Conservation (phyloP, 2,888 invertebrate genomes). For the Meteorus cinctellus region DNA sequence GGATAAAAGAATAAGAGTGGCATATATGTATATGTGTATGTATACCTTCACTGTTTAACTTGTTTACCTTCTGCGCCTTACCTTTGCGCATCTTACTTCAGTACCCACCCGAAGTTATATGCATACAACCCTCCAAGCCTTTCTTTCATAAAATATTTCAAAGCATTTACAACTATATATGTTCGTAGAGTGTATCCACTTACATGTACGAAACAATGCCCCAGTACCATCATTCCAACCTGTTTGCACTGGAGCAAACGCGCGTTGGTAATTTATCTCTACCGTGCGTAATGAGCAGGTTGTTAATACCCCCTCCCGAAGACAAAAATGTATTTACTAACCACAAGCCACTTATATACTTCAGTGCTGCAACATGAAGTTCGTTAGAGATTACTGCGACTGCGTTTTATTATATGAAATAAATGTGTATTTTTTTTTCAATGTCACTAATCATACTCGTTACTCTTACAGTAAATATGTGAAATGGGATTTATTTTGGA, state of each 20-base stretch:
- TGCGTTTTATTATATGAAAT: neutral
- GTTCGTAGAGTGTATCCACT: conserved; percentile 44
- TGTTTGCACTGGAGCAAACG: conserved; percentile 47
- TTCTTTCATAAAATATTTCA: conserved; percentile 44
- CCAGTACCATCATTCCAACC: conserved; percentile 45
- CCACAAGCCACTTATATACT: neutral
- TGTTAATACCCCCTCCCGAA: conserved; percentile 33
- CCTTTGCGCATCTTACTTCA: conserved; percentile 23
- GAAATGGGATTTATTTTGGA: too few species aligned
- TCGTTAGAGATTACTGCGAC: neutral
- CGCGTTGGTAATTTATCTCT: conserved; percentile 53
- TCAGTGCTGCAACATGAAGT: neutral
- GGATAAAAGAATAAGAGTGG: neutral
- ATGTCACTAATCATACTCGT: too few species aligned
- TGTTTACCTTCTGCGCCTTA: neutral
- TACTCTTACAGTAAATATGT: too few species aligned
- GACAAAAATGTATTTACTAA: conserved; percentile 21
- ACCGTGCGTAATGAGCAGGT: conserved; percentile 54
- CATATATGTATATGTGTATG: neutral
- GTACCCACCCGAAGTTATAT: conserved; percentile 25
- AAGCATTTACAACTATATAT: conserved; percentile 33
- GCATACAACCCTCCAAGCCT: conserved; percentile 36
- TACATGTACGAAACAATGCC: conserved; percentile 49
- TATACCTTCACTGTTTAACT: conserved; percentile 20
- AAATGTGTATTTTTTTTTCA: neutral